These are phyloP conservation scores for Astyanax mexicanus DNA, from an alignment of 2,797 vertebrate species.

Conservation along the genomic window DNA sequence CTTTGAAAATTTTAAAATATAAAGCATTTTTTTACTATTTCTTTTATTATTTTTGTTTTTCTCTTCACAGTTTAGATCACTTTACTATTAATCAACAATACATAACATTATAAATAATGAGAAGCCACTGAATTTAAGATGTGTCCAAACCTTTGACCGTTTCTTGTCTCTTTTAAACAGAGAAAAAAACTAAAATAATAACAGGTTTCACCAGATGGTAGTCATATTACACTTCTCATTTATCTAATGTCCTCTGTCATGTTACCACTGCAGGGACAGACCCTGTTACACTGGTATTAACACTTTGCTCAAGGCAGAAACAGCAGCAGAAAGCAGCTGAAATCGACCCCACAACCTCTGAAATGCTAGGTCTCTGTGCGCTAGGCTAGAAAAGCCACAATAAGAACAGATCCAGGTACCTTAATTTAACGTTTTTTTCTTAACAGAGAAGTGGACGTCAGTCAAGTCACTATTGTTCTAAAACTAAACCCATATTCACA, in stretches of 20 bases:
- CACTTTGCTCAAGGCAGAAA: not conserved
- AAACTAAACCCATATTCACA: not conserved
- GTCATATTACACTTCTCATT: no score
- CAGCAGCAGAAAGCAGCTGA: not conserved
- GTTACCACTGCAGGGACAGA: not conserved
- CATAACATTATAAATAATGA: no score
- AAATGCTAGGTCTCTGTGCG: not conserved
- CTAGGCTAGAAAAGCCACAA: not conserved
- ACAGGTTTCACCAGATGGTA: not conserved
- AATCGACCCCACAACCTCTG: not conserved
- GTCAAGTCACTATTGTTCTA: not conserved
- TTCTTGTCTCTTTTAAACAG: no score
- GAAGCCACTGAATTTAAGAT: no score
- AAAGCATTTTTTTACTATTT: no score
- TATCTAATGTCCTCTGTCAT: no score
- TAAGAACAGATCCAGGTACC: not conserved
- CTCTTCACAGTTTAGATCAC: no score
- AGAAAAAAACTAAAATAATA: no score
- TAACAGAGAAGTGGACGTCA: not conserved
- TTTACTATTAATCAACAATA: no score
- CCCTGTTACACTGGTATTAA: not conserved
- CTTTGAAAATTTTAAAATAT: no score
- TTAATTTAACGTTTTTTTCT: conserved; percentile 12
- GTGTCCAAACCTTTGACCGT: no score
- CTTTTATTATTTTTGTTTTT: no score